Evolutionary conservation across 2,113 vertebrate species (phyloP).

Genomic region (Microcebus griseorufus): DNA sequence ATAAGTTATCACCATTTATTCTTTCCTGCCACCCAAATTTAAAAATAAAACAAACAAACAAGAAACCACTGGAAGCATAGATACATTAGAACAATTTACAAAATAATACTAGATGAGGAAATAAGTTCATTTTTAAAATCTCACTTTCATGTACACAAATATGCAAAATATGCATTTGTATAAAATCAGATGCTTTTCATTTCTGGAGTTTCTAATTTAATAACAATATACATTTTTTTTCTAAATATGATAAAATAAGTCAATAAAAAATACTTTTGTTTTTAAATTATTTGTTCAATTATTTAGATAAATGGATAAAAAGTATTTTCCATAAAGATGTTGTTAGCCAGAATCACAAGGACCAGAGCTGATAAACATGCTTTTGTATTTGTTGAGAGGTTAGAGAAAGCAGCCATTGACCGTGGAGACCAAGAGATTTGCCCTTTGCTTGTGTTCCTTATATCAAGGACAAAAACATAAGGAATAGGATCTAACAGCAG

Average conservation of each 20-base stretch:
- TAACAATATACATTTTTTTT: neutral
- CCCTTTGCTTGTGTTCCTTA: neutral
- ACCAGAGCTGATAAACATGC: neutral
- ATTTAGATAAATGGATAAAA: neutral
- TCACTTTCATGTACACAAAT: neutral
- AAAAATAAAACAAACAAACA: neutral
- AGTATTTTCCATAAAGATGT: fast-evolving
- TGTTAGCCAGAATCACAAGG: neutral
- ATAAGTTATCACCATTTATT: neutral
- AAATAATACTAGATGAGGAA: neutral
- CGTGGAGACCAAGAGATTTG: neutral
- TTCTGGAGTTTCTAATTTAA: neutral
- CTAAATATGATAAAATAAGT: neutral
- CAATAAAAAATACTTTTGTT: neutral
- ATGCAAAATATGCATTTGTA: neutral
- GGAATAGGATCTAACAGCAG: neutral
- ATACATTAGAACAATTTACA: neutral
- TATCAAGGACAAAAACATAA: neutral
- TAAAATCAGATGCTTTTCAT: neutral
- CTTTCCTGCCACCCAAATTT: neutral
- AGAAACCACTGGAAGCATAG: neutral
- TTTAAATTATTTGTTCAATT: neutral
- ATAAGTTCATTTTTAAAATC: neutral
- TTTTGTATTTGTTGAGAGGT: neutral
- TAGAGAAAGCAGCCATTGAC: neutral